Base-by-base conservation (phyloP, 1,140 invertebrate species). In the Pachypeltis micranthus region DNA sequence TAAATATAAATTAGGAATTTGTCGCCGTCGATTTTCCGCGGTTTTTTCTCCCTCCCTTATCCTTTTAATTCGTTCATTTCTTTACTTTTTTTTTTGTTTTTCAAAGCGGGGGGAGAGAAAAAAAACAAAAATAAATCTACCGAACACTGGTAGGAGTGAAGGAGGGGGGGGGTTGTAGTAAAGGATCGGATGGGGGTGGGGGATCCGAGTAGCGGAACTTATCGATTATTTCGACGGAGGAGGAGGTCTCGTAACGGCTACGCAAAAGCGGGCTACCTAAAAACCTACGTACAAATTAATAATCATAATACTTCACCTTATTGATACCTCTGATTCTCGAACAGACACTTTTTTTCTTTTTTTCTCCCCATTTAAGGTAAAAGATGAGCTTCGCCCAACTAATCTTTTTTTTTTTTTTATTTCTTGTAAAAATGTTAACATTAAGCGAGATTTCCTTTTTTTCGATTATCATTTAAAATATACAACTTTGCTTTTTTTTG, bases 241-340 rank as follows among this genome's bases (percentile, higher is more conserved):
- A 51, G 47, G 47, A 16, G n/a, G n/a, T n/a, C n/a, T n/a, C n/a
- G n/a, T 51, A 51, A 16, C 12, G 47, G 23, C 47, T 51, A 51
- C 23, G 47, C 47, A 51, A n/a, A n/a, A 51, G 47, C 47, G 47
- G 47, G 47, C 47, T 51, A 51, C 23, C 47, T 51, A 51, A n/a
- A n/a, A n/a, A 10, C 47, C 47, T 51, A 51, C 47, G 19, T 51
- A 51, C 47, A 51, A 51, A 51, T 51, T 51, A 51, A 51, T 51
- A 51, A 51, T 51, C 47, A 51, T 51, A 51, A 51, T 51, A 51
- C 47, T n/a, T n/a, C n/a, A n/a, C n/a, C n/a, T 51, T 51, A 51
- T 51, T 51, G 23, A 51, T 51, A 51, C 47, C 47, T 51, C 47
- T 21, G 4, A 16, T 51, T 21, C 12, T 51, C 23, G n/a, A n/a